Conservation (phyloP, 1,140 invertebrate genomes). For the Halyomorpha halys region DNA sequence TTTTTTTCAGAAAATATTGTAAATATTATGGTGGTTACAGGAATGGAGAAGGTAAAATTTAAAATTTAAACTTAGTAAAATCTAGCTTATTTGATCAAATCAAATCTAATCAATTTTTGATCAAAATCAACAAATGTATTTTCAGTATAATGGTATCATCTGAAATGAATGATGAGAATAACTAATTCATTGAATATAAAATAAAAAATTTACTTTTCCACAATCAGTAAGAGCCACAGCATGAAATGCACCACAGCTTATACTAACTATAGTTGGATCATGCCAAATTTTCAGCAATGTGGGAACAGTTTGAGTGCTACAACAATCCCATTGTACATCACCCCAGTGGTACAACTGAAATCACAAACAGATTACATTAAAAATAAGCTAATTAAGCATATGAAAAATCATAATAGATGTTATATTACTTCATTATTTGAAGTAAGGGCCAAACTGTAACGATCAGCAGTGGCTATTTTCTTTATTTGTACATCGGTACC, state of each 20-base stretch:
- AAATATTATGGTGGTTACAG: too few relatives aligned
- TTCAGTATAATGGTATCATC: too few relatives aligned
- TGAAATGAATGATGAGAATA: too few relatives aligned
- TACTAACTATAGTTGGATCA: not conserved
- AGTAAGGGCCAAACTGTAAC: slow-evolving; percentile 16
- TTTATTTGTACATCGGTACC: not conserved
- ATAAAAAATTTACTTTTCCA: slow-evolving; percentile 7
- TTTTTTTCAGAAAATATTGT: too few relatives aligned
- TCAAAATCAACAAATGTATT: too few relatives aligned
- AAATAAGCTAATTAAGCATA: not conserved
- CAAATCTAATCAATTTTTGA: too few relatives aligned
- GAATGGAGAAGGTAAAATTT: too few relatives aligned
- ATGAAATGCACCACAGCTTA: slow-evolving; percentile 11
- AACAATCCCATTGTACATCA: not conserved
- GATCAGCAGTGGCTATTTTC: not conserved
- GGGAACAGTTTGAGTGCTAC: not conserved
- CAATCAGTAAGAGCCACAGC: slow-evolving; percentile 9
- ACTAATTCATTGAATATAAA: too few relatives aligned
- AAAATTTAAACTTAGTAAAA: too few relatives aligned
- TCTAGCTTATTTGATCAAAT: too few relatives aligned
- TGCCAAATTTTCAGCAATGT: not conserved
- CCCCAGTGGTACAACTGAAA: slow-evolving; percentile 14
- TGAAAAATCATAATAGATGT: not conserved
- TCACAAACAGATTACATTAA: not conserved
- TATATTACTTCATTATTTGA: not conserved